Conservation (phyloP, 2,113 vertebrate species). For the Ptyas mucosa region DNA sequence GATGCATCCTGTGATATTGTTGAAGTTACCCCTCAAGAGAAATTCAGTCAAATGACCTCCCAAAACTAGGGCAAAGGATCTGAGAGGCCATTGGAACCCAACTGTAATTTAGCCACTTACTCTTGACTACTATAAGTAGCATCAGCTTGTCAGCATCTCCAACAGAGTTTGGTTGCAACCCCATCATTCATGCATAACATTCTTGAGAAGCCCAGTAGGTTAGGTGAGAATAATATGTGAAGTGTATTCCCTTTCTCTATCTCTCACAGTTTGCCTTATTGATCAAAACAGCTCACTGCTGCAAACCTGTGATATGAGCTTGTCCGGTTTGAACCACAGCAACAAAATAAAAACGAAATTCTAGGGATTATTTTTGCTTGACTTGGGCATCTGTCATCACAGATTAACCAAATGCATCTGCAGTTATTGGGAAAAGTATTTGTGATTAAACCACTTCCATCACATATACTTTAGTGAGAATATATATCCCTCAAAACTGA, state of each 20-base stretch:
- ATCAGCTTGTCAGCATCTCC: not conserved
- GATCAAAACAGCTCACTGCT: not conserved
- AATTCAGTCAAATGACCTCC: not conserved
- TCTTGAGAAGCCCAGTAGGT: not conserved
- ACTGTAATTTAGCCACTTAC: not conserved
- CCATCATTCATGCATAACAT: not conserved
- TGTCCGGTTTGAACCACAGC: not conserved
- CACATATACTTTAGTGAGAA: not conserved
- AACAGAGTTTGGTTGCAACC: not conserved
- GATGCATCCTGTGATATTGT: not conserved
- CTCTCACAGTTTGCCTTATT: not conserved
- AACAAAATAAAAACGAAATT: not conserved
- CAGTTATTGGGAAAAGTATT: not conserved
- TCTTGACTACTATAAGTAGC: not conserved
- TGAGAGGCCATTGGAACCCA: not conserved
- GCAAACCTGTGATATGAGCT: not conserved
- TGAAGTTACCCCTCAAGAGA: not conserved
- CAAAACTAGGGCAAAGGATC: not conserved
- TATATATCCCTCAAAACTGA: not conserved
- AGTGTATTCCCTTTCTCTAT: not conserved
- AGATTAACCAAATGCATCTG: not conserved
- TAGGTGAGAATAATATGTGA: not conserved
- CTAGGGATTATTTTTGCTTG: not conserved
- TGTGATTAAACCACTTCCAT: not conserved
- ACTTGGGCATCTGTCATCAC: not conserved